Conservation (phyloP, 1,140 invertebrate species). For the Listronotus bonariensis region DNA sequence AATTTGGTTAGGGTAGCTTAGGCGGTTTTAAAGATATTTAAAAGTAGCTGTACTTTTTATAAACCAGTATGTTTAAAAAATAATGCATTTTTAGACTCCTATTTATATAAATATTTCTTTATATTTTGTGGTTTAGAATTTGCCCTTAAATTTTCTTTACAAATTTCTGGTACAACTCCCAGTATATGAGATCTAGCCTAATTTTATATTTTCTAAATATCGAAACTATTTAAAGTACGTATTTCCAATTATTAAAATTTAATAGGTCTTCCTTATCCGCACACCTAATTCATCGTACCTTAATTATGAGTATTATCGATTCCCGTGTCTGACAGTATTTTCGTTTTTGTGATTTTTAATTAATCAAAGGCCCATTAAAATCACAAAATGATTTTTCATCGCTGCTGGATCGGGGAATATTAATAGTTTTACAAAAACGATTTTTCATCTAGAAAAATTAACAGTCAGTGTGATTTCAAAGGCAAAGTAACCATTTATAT, state of each 20-base stretch:
- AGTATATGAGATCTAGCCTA: too few relatives aligned
- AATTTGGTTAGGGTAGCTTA: too few relatives aligned
- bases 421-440: conserved; percentile 39
- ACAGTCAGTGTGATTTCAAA: conserved; percentile 31
- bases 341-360: conserved; percentile 39
- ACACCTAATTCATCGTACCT: conserved; percentile 8
- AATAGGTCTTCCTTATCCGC: background rate
- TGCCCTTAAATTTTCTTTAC: too few relatives aligned
- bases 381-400: conserved; percentile 39
- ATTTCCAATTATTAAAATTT: conserved; percentile 9
- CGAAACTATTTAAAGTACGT: too few relatives aligned
- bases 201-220: too few relatives aligned
- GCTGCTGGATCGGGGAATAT: conserved; percentile 25
- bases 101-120: too few relatives aligned
- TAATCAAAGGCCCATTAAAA: conserved; percentile 40
- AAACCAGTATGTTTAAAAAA: too few relatives aligned
- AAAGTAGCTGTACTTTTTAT: too few relatives aligned
- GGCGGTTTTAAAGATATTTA: too few relatives aligned
- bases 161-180: too few relatives aligned
- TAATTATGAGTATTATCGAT: conserved; percentile 25
- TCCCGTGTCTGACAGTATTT: conserved; percentile 21
- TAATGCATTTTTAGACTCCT: too few relatives aligned
- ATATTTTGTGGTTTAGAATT: too few relatives aligned
- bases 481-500: conserved; percentile 38
- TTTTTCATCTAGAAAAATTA: conserved; percentile 40